Evolutionary conservation across 2,888 invertebrate species (phyloP).

Genomic region (Aleiodes alternator): DNA sequence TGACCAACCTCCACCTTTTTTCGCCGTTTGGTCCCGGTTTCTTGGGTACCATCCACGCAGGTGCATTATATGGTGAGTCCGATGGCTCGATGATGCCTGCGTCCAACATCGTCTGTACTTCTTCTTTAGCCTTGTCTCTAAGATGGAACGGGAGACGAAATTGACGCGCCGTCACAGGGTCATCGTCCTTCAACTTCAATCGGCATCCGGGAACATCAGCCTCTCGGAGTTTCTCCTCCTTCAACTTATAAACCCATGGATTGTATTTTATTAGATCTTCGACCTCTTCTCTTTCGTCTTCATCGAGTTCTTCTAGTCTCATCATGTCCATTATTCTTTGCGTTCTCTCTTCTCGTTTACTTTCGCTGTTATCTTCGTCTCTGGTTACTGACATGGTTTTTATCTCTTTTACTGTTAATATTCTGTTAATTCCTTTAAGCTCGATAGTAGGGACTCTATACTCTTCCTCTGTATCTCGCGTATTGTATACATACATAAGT

Average conservation of each 20-base stretch:
- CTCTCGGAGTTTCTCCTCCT: neutral
- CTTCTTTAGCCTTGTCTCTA: too few relatives aligned
- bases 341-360: neutral
- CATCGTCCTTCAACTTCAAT: neutral
- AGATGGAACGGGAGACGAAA: too few relatives aligned
- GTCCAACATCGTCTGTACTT: too few relatives aligned
- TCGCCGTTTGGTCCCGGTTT: too few relatives aligned
- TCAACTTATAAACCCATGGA: neutral
- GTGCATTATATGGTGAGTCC: too few relatives aligned
- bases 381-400: too few relatives aligned
- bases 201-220: neutral
- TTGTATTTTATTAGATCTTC: neutral
- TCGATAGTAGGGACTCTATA: neutral
- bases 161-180: neutral
- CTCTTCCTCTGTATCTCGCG: neutral
- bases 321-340: neutral
- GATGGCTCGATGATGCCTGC: too few relatives aligned
- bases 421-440: too few relatives aligned
- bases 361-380: too few relatives aligned
- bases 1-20: too few relatives aligned
- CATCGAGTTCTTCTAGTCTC: neutral
- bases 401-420: too few relatives aligned
- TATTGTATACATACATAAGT: neutral
- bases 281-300: neutral
- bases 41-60: too few relatives aligned